phyloP scores from a whole-genome alignment of 2,888 invertebrate species.

The Neocrepidodera transversa region DNA sequence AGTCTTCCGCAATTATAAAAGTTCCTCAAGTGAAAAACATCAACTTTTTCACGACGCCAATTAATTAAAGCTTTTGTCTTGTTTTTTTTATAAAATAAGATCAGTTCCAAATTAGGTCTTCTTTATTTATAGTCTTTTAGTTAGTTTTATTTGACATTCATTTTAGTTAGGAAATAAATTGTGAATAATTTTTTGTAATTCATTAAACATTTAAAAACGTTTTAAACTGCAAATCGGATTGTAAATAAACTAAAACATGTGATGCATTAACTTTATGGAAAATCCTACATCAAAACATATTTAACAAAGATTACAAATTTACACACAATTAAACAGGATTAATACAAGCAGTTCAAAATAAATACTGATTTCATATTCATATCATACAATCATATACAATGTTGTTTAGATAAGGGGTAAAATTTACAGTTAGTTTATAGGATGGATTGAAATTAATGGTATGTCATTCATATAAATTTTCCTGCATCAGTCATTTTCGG shows the following conservation, averaged over 20 bases:
- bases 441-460: not conserved
- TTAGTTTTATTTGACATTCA: not conserved
- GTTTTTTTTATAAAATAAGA: not conserved
- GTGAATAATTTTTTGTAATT: too few relatives aligned
- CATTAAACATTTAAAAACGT: too few relatives aligned
- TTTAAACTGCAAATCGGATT: too few relatives aligned
- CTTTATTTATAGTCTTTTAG: conserved; percentile 1
- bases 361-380: conserved; percentile 12
- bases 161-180: too few relatives aligned
- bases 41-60: not conserved
- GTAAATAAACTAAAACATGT: conserved; percentile 6
- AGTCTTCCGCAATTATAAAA: conserved; percentile 8
- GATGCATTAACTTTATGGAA: conserved; percentile 8
- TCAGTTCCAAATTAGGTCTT: not conserved
- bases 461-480: conserved; percentile 1
- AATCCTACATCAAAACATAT: conserved; percentile 10
- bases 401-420: conserved; percentile 8
- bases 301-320: conserved; percentile 10
- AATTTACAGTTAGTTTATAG: not conserved
- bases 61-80: conserved; percentile 8
- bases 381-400: conserved; percentile 9
- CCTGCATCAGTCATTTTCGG: not conserved
- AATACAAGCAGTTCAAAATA: conserved; percentile 10
- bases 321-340: conserved; percentile 15
- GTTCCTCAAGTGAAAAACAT: conserved; percentile 8